Evolutionary conservation across 2,113 vertebrate species (phyloP).

Genomic region (Saguinus imperator): DNA sequence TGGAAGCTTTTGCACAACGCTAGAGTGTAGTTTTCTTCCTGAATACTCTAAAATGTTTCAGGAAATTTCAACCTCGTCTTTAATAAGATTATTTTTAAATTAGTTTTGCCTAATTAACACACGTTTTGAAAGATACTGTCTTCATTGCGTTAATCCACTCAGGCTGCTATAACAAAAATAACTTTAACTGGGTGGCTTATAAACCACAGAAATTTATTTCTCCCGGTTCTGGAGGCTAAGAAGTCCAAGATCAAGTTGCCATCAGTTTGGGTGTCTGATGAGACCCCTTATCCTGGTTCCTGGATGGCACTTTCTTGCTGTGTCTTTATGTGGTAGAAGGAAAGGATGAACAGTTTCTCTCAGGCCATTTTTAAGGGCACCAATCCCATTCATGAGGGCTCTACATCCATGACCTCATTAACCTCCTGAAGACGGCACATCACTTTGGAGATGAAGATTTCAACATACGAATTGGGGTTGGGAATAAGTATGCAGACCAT

Average conservation of each 20-base stretch:
- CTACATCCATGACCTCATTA: background rate
- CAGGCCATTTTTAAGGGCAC: background rate
- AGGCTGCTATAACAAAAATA: background rate
- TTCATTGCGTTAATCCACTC: background rate
- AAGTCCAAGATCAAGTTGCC: background rate
- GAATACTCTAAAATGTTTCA: background rate
- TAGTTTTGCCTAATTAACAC: background rate
- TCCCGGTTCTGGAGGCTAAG: background rate
- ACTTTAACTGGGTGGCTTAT: background rate
- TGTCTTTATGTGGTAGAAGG: background rate
- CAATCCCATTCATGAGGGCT: background rate
- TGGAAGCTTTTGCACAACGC: background rate
- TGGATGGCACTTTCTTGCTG: background rate
- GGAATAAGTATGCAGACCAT: background rate
- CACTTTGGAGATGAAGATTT: background rate
- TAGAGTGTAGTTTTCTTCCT: background rate
- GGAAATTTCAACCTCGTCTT: background rate
- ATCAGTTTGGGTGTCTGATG: background rate
- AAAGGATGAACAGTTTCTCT: background rate
- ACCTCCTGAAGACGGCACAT: background rate
- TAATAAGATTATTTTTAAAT: conserved; percentile 40
- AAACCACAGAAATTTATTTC: background rate
- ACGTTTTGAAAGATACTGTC: conserved; percentile 27
- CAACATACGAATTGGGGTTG: background rate
- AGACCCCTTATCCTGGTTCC: background rate